A percentile compares a stretch with the other conserved stretches of the same genome.
phyloP scores from a whole-genome alignment of 2,113 vertebrate genomes.

The Mormoops blainvillei region DNA sequence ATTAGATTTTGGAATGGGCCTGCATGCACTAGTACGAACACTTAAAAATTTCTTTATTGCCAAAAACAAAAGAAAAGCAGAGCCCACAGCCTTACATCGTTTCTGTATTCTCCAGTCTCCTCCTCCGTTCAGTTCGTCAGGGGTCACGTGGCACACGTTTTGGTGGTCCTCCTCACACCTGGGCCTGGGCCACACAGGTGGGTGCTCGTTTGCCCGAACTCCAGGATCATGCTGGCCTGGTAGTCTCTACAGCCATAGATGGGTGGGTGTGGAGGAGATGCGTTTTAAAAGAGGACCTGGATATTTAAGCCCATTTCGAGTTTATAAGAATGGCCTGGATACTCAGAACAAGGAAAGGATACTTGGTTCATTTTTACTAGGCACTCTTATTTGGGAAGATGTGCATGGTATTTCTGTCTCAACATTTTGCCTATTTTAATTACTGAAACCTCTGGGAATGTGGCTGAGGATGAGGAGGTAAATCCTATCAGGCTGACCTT shows the following conservation, averaged over 20 bases:
- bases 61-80: not conserved
- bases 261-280: not conserved
- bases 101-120: not conserved
- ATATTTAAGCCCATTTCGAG: constrained; percentile 6
- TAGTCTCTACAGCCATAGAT: not conserved
- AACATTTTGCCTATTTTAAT: constrained; percentile 43
- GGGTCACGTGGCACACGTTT: not conserved
- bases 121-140: not conserved
- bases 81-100: not conserved
- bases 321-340: constrained; percentile 20
- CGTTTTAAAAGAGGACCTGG: not conserved
- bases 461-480: constrained; percentile 19
- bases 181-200: not conserved
- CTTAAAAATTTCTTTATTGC: not conserved
- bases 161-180: not conserved
- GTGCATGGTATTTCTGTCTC: not conserved
- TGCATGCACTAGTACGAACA: not conserved
- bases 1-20: not conserved
- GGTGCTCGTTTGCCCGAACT: not conserved
- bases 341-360: constrained; percentile 9
- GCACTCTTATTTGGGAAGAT: constrained; percentile 5
- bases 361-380: not conserved
- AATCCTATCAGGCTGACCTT: not conserved
- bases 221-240: not conserved
- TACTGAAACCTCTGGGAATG: constrained; percentile 25